Conservation (phyloP, 2,888 invertebrate genomes). For the Tachina lurida region DNA sequence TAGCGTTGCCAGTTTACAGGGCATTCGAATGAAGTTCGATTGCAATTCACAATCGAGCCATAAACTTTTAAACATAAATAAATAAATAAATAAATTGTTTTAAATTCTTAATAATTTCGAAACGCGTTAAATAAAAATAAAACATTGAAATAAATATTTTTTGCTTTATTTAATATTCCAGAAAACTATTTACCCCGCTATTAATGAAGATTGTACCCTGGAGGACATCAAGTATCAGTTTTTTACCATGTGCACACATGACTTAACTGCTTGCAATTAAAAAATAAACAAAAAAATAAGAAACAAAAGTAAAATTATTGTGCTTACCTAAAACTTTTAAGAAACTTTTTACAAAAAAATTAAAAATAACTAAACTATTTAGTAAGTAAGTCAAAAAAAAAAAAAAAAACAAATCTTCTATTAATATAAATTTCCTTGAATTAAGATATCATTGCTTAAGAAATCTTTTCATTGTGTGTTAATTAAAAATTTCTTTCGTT, state of each 20-base stretch:
- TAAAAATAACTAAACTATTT: conserved; percentile 16
- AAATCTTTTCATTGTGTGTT: conserved; percentile 25
- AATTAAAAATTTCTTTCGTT: conserved; percentile 22
- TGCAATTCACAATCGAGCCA: no score
- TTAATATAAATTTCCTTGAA: conserved; percentile 15
- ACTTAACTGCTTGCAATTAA: conserved; percentile 66
- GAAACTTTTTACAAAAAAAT: conserved; percentile 45
- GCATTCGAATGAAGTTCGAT: no score
- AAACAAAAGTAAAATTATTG: conserved; percentile 44
- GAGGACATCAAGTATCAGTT: conserved; percentile 81
- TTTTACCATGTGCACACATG: conserved; percentile 78
- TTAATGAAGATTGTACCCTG: conserved; percentile 78
- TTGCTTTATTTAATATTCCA: conserved; percentile 63
- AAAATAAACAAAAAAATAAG: not conserved
- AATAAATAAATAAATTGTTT: no score
- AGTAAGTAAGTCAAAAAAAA: conserved; percentile 20
- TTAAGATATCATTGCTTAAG: not conserved
- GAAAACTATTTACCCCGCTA: conserved; percentile 81
- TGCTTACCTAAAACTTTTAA: conserved; percentile 59
- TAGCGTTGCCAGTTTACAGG: no score
- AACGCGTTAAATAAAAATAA: no score
- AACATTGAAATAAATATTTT: not conserved
- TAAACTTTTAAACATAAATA: no score
- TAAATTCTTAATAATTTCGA: no score
- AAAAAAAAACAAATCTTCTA: no score